These are phyloP conservation scores for Calypte anna DNA, from an alignment of 2,113 vertebrate species.

Conservation along the genomic window DNA sequence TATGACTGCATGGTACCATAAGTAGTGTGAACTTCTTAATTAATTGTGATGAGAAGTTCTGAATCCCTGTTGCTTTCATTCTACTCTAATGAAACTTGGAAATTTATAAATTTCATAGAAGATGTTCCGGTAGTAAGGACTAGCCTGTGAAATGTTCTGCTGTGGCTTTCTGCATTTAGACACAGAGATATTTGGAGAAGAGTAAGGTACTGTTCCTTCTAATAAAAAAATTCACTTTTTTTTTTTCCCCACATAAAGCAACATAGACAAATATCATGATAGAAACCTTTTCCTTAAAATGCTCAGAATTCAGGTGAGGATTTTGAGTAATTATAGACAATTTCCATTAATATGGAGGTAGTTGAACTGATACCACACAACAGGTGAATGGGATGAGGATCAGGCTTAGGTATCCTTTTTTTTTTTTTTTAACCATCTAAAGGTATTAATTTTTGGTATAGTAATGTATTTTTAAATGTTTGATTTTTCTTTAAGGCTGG, in stretches of 20 bases:
- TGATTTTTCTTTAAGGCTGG: constrained; percentile 81
- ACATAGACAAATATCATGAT: neutral
- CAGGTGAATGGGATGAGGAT: neutral
- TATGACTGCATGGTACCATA: neutral
- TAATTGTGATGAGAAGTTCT: neutral
- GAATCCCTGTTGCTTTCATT: neutral
- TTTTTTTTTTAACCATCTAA: neutral
- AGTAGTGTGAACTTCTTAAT: neutral
- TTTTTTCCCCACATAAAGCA: neutral
- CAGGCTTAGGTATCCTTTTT: neutral
- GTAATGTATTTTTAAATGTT: neutral
- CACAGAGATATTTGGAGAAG: neutral
- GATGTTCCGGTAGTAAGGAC: neutral
- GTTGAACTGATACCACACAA: neutral
- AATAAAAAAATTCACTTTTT: neutral
- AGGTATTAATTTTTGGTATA: neutral
- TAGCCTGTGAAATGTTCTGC: neutral
- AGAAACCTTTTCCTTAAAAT: neutral
- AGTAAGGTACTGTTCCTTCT: neutral
- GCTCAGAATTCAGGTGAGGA: neutral
- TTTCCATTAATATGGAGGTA: neutral
- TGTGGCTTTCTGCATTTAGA: neutral
- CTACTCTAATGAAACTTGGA: neutral
- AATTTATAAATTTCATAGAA: neutral
- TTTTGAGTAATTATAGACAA: neutral